Base-by-base conservation (phyloP, 2,888 invertebrate species). In the Aspidapion aeneum region DNA sequence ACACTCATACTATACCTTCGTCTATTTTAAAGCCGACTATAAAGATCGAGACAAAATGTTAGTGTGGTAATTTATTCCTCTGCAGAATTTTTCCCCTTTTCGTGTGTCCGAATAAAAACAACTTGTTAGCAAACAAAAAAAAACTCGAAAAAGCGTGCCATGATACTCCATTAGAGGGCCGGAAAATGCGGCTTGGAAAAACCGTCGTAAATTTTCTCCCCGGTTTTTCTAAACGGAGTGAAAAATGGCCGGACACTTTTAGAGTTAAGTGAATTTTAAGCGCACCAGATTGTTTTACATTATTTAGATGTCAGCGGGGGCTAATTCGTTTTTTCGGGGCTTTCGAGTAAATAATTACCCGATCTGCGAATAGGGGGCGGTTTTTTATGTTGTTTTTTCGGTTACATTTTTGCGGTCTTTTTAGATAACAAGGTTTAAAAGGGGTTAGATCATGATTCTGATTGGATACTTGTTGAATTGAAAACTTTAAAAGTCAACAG, bases 251-350 rank as follows among this genome's bases (percentile, higher is more conserved):
- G 73, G 73, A 74, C 76, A 77, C 77, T 77, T 75, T 77, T 72
- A 73, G 74, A 35, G 71, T 72, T 77, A 77, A 78, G 77, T 77
- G 78, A 77, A 77, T 77, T 77, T 77, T 76, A 77, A 77, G 76
- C 75, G 77, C 74, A 73, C 74, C 75, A 74, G 75, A 77, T 77
- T 75, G 75, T 70, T 73, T 70, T 73, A 72, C 74, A 73, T 74
- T 74, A 74, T 74, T 74, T 72, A 73, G 70, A 66, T 68, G 71
- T 70, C 70, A 66, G 69, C 57, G 61, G 63, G 65, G 65, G 35
- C 18, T 35, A 17, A 48, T 59, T 59, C 22, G n/a, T 59, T 59
- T 57, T 17, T 19, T 19, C 19, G 52, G 18, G 52, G 52, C 7
- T 35, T 35, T 35, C 17, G 19, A 52, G 52, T 52, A 52, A 52